Percentiles rank a stretch among this genome's conserved stretches.
These are phyloP conservation scores for Tyrannus savana DNA, from an alignment of 2,113 vertebrate genomes.

Conservation along the genomic window DNA sequence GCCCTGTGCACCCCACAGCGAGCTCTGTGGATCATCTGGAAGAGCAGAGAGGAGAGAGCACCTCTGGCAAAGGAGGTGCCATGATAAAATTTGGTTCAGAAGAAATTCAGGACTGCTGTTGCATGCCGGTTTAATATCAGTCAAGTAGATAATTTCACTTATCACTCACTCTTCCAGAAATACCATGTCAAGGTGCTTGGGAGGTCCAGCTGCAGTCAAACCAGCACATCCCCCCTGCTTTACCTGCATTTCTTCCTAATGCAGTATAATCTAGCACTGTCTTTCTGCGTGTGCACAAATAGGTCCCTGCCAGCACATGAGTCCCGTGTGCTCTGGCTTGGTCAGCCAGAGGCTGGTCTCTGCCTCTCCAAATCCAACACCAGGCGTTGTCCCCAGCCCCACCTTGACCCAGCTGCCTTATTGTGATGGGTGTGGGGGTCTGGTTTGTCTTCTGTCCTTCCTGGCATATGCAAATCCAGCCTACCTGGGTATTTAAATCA, in stretches of 20 bases:
- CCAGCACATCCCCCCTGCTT: background rate
- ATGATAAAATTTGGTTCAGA: background rate
- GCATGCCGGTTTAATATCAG: background rate
- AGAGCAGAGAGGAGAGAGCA: background rate
- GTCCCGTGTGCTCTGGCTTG: accelerated
- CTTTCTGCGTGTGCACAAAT: background rate
- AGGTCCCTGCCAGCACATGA: accelerated
- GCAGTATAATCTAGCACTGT: background rate
- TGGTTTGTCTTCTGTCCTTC: background rate
- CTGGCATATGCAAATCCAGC: background rate
- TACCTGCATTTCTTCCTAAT: background rate
- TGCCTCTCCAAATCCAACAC: accelerated
- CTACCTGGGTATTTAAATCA: background rate
- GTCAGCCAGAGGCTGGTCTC: accelerated
- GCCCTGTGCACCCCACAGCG: background rate
- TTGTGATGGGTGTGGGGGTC: background rate
- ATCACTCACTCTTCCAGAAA: background rate
- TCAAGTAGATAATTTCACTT: background rate
- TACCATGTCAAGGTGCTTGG: background rate
- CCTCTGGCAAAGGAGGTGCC: background rate
- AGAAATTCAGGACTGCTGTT: background rate
- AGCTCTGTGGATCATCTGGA: background rate
- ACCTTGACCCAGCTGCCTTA: background rate
- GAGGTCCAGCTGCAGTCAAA: background rate
- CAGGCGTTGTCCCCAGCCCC: background rate